Base-by-base conservation (phyloP, 2,888 invertebrate species). In the Arrhopalites spinosus region DNA sequence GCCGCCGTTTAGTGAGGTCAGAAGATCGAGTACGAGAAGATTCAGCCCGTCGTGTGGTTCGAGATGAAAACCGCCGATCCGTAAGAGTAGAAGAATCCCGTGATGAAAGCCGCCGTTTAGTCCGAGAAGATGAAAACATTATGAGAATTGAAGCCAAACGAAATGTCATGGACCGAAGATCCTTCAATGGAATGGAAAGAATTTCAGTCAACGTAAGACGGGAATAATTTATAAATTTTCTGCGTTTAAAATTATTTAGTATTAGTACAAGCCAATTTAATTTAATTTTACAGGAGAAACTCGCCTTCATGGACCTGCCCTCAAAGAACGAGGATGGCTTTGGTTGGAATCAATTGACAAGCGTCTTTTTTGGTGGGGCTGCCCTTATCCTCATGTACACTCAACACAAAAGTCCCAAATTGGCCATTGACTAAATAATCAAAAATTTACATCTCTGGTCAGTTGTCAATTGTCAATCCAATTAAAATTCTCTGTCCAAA, bases 371-470 rank as follows among this genome's bases (percentile, higher is more conserved):
- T 30, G 81, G 81, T 15, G 81, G 80, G 53, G 80, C 80, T 3
- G 81, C 81, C 29, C 80, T 81, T 27, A 75, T 81, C 27, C 63
- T 81, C 50, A 78, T 80, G 76, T 80, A 80, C 78, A 79, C 27
- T 64, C 78, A 79, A 72, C 47, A 66, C 53, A 61, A 71, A 36
- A 78, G 79, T 53, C 29, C 61, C 1, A 79, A 79, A 69, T 66
- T 80, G 64, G 79, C 79, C 17, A 61, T 78, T 8, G 78, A 78
- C 25, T 79, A 78, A 74, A 76, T 69, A n/a, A 15, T 8, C 23
- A 15, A 27, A 63, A 29, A 63, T 25, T 29, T 25, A 2, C 25
- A 36, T n/a, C n/a, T n/a, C n/a, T n/a, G n/a, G n/a, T n/a, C n/a
- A n/a, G n/a, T n/a, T n/a, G n/a, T n/a, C n/a, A n/a, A n/a, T n/a